Base-by-base conservation (phyloP, 2,888 invertebrate species). In the Andrena flavipes region DNA sequence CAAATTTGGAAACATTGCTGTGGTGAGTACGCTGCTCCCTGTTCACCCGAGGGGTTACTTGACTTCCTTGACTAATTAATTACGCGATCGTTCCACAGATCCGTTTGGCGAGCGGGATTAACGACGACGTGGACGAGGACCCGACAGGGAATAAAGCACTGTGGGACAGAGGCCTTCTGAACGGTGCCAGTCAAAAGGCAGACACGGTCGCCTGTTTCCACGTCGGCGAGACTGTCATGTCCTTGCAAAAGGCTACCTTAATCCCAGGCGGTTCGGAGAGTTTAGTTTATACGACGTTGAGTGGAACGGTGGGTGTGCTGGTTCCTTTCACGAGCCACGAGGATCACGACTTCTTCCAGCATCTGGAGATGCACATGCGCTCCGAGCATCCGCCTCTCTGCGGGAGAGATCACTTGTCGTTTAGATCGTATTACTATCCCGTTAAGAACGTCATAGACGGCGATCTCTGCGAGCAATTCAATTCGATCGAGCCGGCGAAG, bases 311-410 rank as follows among this genome's bases (percentile, higher is more conserved):
- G 0, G 99, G 99, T 0, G 98, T 98, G 7, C 95, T 99, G 54
- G 97, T 99, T 26, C 98, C 99, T 0, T 99, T 99, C 92, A 98
- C 98, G 0, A 98, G 98, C 23, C 96, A 98, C 90, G 99, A 99
- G 95, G 99, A 99, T 94, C 99, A 99, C 90, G 99, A 99, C 93
- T 99, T 99, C 94, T 99, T 99, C 95, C 99, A 99, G 93, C 99
- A 99, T 94, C 95, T 99, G 84, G 99, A 99, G 94, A 99, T 99
- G 99, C 99, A 99, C 94, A 98, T 99, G 98, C 95, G 99, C 70
- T 98, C 98, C 85, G 99, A 99, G 94, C 97, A 99, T 94, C 96
- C 99, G 0, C 99, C 99, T 0, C 94, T 99, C 0, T 99, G 99
- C 94, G 99, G 99, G 0, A 95, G 99, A 26, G 99, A 99, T 94